Evolutionary conservation across 1,140 invertebrate genomes (phyloP), one percentile per base, ranked within the genome.

Genomic region (Cotesia typhae): DNA sequence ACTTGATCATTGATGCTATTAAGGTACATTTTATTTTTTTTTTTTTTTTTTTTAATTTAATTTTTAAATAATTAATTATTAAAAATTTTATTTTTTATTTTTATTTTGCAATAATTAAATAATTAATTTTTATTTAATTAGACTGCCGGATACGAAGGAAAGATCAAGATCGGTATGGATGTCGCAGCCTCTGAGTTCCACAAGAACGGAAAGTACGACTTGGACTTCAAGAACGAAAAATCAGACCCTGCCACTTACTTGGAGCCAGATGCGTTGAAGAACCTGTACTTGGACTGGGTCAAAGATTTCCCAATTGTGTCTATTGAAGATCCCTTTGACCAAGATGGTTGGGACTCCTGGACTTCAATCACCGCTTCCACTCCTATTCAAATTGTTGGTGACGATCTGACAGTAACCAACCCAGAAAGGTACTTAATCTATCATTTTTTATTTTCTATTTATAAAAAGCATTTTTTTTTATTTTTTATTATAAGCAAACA

Each of bases 241-340:
- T 96, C 95, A 57, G 94, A 98, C 82, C 92, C 93, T 65, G 87
- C 86, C 47, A 90, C 92, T 70, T 94, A 94, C 88, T 84, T 98
- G 35, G 88, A 90, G 37, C 91, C 94, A 14, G 93, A 95, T 64
- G 91, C 96, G 81, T 86, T 99, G 63, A 91, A 90, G 66, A 93
- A 96, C 10, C 80, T 99, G 51, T 99, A 99, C 85, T 89, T 94
- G 78, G 92, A 93, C 64, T 99, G 97, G 85, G 93, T 98, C 75
- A 94, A 95, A 78, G 94, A 97, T 64, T 99, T 95, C 87, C 98
- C 98, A 4, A 95, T 99, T 80, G 93, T 97, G 1, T 98, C 97
- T 5, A 99, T 99, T 88, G 98, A 99, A 84, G 98, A 99, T 93
- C 96, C 96, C 63, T 98, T 98, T 86, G 96, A 98, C 83, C 95